A percentile compares a stretch with the other conserved stretches of the same genome.
Conservation (phyloP, 23 tunicate genomes). For the Halocynthia roretzi region DNA sequence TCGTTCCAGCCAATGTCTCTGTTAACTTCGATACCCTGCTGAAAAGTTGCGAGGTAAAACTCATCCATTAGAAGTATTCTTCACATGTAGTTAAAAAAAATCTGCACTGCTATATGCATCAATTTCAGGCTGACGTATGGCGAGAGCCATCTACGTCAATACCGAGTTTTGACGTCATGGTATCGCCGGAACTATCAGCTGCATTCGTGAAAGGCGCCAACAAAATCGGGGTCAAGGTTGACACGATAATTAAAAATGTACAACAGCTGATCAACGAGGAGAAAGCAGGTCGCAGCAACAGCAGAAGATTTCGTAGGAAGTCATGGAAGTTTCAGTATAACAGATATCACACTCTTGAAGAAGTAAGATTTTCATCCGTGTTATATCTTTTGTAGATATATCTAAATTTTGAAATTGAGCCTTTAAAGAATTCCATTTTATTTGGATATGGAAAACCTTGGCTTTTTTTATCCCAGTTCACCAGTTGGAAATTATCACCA, state of each 20-base stretch:
- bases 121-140: constrained; percentile 60
- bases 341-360: constrained; percentile 37
- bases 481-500: too few species aligned
- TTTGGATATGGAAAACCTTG: too few species aligned
- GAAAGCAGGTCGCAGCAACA: not conserved
- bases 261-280: constrained; percentile 30
- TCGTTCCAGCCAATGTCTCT: too few species aligned
- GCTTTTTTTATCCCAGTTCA: too few species aligned
- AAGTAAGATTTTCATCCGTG: constrained; percentile 14
- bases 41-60: too few species aligned
- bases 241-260: constrained; percentile 35
- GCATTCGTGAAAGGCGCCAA: not conserved
- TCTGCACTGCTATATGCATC: too few species aligned
- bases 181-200: not conserved
- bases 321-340: constrained; percentile 15
- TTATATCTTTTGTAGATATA: not conserved
- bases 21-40: too few species aligned
- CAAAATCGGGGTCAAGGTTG: constrained; percentile 2
- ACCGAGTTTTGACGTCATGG: constrained; percentile 38
- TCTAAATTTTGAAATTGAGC: not conserved
- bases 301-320: constrained; percentile 19
- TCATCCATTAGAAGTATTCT: too few species aligned
- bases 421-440: too few species aligned
- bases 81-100: too few species aligned
- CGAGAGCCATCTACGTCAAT: constrained; percentile 21